These are phyloP conservation scores for Neosilurus mollespiculum DNA, from an alignment of 2,797 vertebrate genomes.

Conservation along the genomic window DNA sequence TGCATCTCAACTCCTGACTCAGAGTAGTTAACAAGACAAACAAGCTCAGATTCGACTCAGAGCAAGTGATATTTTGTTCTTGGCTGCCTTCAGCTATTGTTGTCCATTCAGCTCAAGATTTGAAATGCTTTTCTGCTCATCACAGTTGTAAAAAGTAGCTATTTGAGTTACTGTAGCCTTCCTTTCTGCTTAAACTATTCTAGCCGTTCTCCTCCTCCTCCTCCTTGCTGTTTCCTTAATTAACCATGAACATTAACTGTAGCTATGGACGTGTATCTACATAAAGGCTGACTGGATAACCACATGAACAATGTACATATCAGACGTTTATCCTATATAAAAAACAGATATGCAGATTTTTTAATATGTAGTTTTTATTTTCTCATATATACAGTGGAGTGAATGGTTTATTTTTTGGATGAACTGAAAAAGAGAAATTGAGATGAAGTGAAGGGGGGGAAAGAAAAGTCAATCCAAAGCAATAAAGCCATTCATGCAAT, in stretches of 20 bases:
- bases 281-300: no score
- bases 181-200: neutral
- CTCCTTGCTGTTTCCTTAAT: no score
- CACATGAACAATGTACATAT: neutral
- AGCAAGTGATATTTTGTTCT: neutral
- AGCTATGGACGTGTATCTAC: neutral
- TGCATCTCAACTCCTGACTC: neutral
- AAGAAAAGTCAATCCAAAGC: neutral
- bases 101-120: neutral
- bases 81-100: neutral
- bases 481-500: neutral
- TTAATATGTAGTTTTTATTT: neutral
- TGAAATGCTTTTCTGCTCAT: conserved; percentile 6
- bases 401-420: neutral
- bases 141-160: neutral
- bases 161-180: neutral
- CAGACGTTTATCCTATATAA: neutral
- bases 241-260: neutral
- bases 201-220: neutral
- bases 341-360: neutral
- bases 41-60: neutral
- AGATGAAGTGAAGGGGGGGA: neutral
- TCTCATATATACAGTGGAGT: no score
- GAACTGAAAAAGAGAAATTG: neutral
- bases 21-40: neutral